Evolutionary conservation across 2,888 invertebrate genomes (phyloP), one percentile per base, ranked within the genome.

Genomic region (Pinctada fucata): DNA sequence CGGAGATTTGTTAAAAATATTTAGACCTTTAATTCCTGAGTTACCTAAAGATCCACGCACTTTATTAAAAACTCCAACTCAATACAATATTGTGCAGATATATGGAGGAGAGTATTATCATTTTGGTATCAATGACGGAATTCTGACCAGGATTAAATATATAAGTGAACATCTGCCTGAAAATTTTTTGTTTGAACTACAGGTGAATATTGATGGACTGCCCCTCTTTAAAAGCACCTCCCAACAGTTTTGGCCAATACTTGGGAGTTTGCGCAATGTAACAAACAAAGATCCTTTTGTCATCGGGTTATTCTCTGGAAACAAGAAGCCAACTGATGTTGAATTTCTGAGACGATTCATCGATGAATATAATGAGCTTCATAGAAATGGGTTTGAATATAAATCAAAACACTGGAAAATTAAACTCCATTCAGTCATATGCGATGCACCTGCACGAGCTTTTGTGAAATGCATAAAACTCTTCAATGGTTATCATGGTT

Each of bases 381-480:
- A 69, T 51, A 13, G 13, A 16, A 65, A 78, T 64, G 77, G 77
- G 8, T 16, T 72, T 50, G 13, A 0, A 31, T 72, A 47, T 45
- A 10, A 45, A 31, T 48, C 45, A 66, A 49, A 49, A 45, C 3
- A 47, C 31, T 72, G 78, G 6, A 77, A 69, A 5, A 67, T 86
- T 47, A 49, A 51, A 3, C 72, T 85, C 67, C 75, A 76, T 71
- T 78, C 72, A 64, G 75, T 89, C 70, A 80, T 89, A 8, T 89
- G 90, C 83, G 90, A 91, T 85, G 81, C 88, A 47, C 88, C 88
- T 48, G 90, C 89, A 2, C 80, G 88, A 79, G 81, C 84, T 16
- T 88, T 84, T 85, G 81, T 91, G 3, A 88, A 88, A 64, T 70
- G 79, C n/a, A 66, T 79, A 10, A 89, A 89, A 81, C 83, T 84